A percentile compares a stretch with the other conserved stretches of the same genome.
Conservation (phyloP, 2,888 invertebrate genomes). For the Melangyna quadrimaculata region DNA sequence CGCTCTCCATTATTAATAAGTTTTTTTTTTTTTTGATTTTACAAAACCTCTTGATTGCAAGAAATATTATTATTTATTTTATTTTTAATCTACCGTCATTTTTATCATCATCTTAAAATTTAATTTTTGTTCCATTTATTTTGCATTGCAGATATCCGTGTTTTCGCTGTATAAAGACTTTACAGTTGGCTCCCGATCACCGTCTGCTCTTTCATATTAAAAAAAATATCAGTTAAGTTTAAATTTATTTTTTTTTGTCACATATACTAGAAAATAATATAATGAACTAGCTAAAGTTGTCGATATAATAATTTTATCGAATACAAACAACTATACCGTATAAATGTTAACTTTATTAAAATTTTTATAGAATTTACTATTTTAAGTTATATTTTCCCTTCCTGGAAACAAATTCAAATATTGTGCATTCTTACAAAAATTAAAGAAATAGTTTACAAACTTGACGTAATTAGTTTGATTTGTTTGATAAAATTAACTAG, state of each 20-base stretch:
- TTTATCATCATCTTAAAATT: background rate
- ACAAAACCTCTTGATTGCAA: too few species aligned
- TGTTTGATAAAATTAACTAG: background rate
- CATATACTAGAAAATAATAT: conserved; percentile 19
- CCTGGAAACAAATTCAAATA: background rate
- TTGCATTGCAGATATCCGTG: conserved; percentile 90
- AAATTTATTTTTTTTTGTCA: conserved; percentile 27
- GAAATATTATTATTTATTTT: background rate
- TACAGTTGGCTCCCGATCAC: conserved; percentile 90
- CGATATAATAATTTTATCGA: conserved; percentile 42
- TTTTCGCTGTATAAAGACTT: conserved; percentile 97
- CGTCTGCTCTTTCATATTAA: conserved; percentile 86
- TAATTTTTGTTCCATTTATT: conserved; percentile 30
- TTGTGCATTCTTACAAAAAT: background rate
- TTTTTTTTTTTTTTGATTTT: too few species aligned
- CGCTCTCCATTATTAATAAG: too few species aligned
- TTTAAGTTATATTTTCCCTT: background rate
- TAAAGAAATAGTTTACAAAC: background rate
- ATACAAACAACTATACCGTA: conserved; percentile 31
- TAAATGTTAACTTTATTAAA: conserved; percentile 4
- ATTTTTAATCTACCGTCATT: background rate
- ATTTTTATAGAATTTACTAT: background rate
- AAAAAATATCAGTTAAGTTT: conserved; percentile 46
- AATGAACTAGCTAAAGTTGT: conserved; percentile 3
- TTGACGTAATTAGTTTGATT: background rate